Evolutionary conservation across 2,113 vertebrate genomes (phyloP).

Genomic region (Periophthalmus modestus): DNA sequence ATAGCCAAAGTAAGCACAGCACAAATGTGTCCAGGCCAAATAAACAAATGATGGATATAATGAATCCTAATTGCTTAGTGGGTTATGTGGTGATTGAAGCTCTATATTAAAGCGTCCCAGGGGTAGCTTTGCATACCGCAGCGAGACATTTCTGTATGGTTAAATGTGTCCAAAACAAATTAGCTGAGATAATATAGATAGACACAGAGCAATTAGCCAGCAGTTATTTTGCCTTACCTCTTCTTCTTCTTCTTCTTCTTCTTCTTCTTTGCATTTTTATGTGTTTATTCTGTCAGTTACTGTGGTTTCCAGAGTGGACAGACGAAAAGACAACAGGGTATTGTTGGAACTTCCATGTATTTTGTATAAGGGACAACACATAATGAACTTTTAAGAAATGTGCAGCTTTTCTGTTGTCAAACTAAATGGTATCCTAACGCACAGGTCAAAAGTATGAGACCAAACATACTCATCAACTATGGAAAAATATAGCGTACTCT

Average conservation of each 20-base stretch:
- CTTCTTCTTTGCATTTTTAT: neutral
- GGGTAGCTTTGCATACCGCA: conserved; percentile 31
- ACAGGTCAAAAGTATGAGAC: neutral
- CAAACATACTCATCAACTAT: neutral
- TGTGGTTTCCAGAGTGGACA: conserved; percentile 33
- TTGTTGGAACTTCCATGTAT: conserved; percentile 59
- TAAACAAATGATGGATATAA: conserved; percentile 16
- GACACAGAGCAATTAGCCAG: neutral
- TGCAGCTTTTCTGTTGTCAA: neutral
- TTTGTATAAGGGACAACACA: conserved; percentile 58
- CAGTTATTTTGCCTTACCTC: conserved; percentile 11
- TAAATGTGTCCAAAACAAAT: conserved; percentile 30
- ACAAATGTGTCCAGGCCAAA: neutral
- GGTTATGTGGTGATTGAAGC: conserved; percentile 39
- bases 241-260: too few relatives aligned
- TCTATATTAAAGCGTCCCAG: conserved; percentile 33
- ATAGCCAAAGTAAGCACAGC: neutral
- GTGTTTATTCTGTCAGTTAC: conserved; percentile 48
- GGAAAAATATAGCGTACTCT: neutral
- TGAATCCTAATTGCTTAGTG: conserved; percentile 33
- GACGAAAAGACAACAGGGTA: neutral
- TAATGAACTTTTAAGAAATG: conserved; percentile 40
- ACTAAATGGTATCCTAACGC: neutral
- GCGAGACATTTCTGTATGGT: conserved; percentile 5
- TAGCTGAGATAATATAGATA: conserved; percentile 9